Conservation (phyloP, 2,113 vertebrate species). For the Oncorhynchus mykiss region DNA sequence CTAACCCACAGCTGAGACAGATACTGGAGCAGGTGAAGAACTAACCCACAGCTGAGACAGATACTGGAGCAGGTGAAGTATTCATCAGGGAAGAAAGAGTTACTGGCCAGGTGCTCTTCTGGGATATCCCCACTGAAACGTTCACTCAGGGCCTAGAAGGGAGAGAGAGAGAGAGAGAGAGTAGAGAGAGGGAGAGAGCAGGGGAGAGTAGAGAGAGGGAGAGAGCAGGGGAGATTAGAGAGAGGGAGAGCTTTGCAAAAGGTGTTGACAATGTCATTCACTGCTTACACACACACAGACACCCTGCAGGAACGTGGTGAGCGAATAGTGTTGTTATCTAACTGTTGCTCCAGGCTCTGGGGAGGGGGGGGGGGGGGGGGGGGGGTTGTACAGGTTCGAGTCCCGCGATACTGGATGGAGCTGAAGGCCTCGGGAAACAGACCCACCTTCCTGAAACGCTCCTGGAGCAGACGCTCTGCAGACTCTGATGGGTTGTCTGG, state of each 20-base stretch:
- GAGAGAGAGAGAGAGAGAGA: slow-evolving; percentile 7
- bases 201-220: neutral
- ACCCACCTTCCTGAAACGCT: slow-evolving; percentile 91
- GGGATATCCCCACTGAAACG: slow-evolving; percentile 94
- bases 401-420: slow-evolving; percentile 95
- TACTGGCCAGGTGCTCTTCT: slow-evolving; percentile 90
- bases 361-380: too few relatives aligned
- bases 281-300: neutral
- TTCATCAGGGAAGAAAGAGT: slow-evolving; percentile 97
- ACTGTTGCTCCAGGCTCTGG: slow-evolving; percentile 84
- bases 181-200: neutral
- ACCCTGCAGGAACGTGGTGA: slow-evolving; percentile 91
- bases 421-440: slow-evolving; percentile 98
- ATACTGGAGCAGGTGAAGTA: slow-evolving; percentile 95
- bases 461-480: slow-evolving; percentile 93
- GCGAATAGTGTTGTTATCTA: slow-evolving; percentile 95
- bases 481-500: slow-evolving; percentile 88
- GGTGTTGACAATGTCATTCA: neutral
- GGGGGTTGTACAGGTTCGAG: slow-evolving; percentile 92
- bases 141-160: slow-evolving; percentile 87
- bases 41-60: too few relatives aligned
- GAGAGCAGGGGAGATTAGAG: too few relatives aligned
- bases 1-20: too few relatives aligned
- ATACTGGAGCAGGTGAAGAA: too few relatives aligned
- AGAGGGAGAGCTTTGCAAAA: too few relatives aligned